Evolutionary conservation across 2,113 vertebrate genomes (phyloP), one percentile per base, ranked within the genome.

Genomic region (Cephalopterus ornatus): DNA sequence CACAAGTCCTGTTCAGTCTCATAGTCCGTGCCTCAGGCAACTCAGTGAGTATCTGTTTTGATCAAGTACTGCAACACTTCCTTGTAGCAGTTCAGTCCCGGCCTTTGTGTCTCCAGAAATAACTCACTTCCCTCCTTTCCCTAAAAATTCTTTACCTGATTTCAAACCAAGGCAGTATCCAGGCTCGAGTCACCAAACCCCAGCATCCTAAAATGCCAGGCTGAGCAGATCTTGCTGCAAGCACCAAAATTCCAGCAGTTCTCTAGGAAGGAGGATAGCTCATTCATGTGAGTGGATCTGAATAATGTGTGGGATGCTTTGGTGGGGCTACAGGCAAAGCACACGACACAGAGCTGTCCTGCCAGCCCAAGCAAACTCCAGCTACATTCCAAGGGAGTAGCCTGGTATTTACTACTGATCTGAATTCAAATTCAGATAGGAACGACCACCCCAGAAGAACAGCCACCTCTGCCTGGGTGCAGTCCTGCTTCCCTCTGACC

Each of bases 321-420:
- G 30, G 72, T 27, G 59, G 22, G 56, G 33, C 89, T 85, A 85
- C 88, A 71, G 86, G 85, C 79, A 96, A 91, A 97, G 88, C 95
- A 98, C 97, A 97, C 95, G 97, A 66, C 8, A 44, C 88, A 52
- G 39, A 97, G 89, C 77, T 81, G 85, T 92, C 95, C 97, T 94
- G 44, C 83, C 94, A 96, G 97, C 97, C 97, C 73, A 32, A 96
- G 98, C 96, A 98, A 98, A 98, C 91, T 95, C 94, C 94, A 86
- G 87, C 65, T 86, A 94, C 89, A 92, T 98, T 98, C 98, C 97
- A 97, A 96, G 93, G 94, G 94, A 97, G 94, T 92, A 92, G 89
- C 28, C 92, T 98, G 98, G 68, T 98, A 98, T 99, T 99, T 98
- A 98, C 98, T 97, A 73, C 82, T 62, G 89, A 96, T 93, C 95